Conservation (phyloP, 2,888 invertebrate genomes). For the Cyaniris semiargus region DNA sequence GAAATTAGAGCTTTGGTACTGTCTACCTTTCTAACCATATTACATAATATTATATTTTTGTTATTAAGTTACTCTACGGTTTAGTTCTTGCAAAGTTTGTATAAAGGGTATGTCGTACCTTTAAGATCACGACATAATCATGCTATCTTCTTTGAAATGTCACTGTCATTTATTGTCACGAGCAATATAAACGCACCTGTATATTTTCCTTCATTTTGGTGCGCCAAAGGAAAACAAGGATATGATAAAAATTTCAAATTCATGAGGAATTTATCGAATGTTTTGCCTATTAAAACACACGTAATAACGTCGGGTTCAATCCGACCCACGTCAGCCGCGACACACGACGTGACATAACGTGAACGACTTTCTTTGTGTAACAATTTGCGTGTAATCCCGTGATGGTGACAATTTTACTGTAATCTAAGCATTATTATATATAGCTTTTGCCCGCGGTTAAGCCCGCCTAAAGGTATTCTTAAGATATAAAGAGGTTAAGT, state of each 20-base stretch:
- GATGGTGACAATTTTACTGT: slow-evolving; percentile 33
- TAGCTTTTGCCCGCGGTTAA: background rate
- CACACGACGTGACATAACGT: slow-evolving; percentile 30
- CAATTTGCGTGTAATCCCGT: slow-evolving; percentile 32
- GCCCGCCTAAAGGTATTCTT: background rate
- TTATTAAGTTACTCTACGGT: too few relatives aligned
- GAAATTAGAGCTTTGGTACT: background rate
- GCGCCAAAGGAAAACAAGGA: background rate
- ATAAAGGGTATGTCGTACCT: too few relatives aligned
- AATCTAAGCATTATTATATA: background rate
- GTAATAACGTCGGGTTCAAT: slow-evolving; percentile 35
- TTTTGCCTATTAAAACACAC: slow-evolving; percentile 36
- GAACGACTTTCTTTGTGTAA: slow-evolving; percentile 23
- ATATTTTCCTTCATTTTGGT: too few relatives aligned
- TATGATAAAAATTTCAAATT: background rate
- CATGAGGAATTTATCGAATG: slow-evolving; percentile 13
- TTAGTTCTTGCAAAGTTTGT: too few relatives aligned
- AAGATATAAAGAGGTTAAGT: too few relatives aligned
- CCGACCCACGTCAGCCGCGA: slow-evolving; percentile 32
- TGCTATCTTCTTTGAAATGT: too few relatives aligned
- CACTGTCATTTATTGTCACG: too few relatives aligned
- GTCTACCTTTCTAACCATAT: background rate
- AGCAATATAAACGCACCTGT: too few relatives aligned
- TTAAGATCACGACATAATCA: too few relatives aligned
- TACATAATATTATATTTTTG: too few relatives aligned